These are phyloP conservation scores for Nettapus auritus DNA, from an alignment of 2,113 vertebrate genomes.

Conservation along the genomic window DNA sequence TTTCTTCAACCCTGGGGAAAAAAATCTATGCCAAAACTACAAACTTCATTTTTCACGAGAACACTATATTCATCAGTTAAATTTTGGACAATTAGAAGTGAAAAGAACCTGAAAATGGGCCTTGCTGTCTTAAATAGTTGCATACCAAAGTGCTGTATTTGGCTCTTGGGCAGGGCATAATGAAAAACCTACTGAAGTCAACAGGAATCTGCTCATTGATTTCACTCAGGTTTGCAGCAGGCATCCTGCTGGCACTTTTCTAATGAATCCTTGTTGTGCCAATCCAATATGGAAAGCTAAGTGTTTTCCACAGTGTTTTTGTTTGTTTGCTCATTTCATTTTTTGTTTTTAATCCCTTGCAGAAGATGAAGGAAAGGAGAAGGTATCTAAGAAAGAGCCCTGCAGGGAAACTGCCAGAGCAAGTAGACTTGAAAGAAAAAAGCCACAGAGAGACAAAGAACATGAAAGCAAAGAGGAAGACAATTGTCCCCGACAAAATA, in stretches of 20 bases:
- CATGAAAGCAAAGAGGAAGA: constrained; percentile 44
- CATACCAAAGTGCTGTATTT: not conserved
- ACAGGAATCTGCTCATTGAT: not conserved
- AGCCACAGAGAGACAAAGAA: constrained; percentile 14
- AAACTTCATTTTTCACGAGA: not conserved
- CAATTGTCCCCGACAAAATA: constrained; percentile 26
- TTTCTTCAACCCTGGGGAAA: not conserved
- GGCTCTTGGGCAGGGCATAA: not conserved
- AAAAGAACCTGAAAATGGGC: not conserved
- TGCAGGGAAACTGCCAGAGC: constrained; percentile 27
- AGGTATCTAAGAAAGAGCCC: constrained; percentile 47
- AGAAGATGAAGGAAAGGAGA: constrained; percentile 76
- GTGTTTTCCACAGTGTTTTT: not conserved
- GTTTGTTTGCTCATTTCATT: not conserved
- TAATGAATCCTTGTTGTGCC: too few relatives aligned
- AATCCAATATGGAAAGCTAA: too few relatives aligned
- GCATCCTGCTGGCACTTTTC: not conserved
- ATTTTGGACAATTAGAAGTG: not conserved
- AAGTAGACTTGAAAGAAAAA: not conserved
- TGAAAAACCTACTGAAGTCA: fast-evolving
- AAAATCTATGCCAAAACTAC: not conserved
- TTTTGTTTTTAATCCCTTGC: constrained; percentile 38
- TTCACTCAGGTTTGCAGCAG: not conserved
- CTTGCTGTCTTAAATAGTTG: fast-evolving
- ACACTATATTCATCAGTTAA: not conserved